A percentile compares a stretch with the other conserved stretches of the same genome.
These are phyloP conservation scores for Brachionus sp. DNA, from an alignment of 1,140 invertebrate genomes.

Conservation along the genomic window DNA sequence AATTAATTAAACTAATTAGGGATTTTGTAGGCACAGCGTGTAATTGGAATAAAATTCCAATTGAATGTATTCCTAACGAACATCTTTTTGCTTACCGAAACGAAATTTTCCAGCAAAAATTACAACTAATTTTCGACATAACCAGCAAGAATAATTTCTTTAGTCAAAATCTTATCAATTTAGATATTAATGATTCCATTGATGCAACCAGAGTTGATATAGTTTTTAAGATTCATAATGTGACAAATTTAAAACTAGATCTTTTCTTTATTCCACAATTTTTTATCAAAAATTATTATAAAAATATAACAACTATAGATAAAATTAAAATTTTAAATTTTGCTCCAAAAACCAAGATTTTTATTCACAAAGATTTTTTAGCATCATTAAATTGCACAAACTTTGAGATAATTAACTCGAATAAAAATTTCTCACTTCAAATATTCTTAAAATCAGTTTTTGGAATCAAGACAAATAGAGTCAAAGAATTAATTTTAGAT, in stretches of 20 bases:
- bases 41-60: background rate
- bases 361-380: background rate
- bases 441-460: background rate
- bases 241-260: background rate
- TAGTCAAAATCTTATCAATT: background rate
- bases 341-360: background rate
- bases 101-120: background rate
- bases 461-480: background rate
- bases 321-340: constrained; percentile 14
- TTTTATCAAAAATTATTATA: background rate
- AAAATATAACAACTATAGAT: constrained; percentile 3
- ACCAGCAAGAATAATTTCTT: background rate
- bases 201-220: background rate
- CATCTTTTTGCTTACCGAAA: background rate
- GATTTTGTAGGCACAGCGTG: background rate
- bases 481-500: background rate
- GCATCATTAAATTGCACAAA: background rate
- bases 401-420: background rate
- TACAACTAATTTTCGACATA: background rate
- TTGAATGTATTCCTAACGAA: background rate
- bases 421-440: background rate
- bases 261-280: background rate
- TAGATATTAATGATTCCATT: background rate
- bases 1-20: background rate
- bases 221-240: background rate